Base-by-base conservation (phyloP, 2,113 vertebrate genomes). In the Numenius arquata region DNA sequence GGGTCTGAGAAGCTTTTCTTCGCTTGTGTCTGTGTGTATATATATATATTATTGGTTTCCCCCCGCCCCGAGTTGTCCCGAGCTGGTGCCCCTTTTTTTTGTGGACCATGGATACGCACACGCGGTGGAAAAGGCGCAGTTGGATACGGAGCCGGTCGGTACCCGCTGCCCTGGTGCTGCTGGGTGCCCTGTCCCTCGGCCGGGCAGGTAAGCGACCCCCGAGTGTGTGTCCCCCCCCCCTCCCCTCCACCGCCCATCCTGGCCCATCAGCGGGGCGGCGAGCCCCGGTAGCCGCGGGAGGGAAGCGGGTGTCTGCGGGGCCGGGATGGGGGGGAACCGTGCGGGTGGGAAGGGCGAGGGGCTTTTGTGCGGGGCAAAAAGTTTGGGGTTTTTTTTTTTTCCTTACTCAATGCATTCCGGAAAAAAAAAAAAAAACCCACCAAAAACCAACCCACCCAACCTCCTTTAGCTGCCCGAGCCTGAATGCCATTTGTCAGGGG, bases 41-140 rank as follows among this genome's bases (percentile, higher is more conserved):
- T 73, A 52, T 53, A 53, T 55, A 55, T 55, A 53, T 53, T 53
- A 30, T 55, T 52, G 50, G 50, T 52, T 26, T 8, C 50, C 25
- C 25, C 5, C 29, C 29, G 34, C 34, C 38, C 17, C 22, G 63
- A 73, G 25, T 66, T 88, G 41, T 41, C 61, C 63, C 89, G 94
- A 75, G 95, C 68, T 38, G 85, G 47, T 91, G 47, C n/a, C 72
- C 74, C 53, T 43, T 67, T 56, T 88, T 88, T 80, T 63, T 47
- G 79, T 76, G 91, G 95, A 96, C 95, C 96, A 98, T 98, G 98
- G 98, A 98, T 97, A 97, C 98, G 58, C 98, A 98, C 98, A 98
- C 98, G 88, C 97, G 98, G 95, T 98, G 98, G 98, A 98, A 98
- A 98, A 96, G 95, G 94, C 92, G 98, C 93, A 95, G 94, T 89